These are phyloP conservation scores for Ophiothrix spiculata DNA, from an alignment of 35 echinoderm and acorn worm species.

Conservation along the genomic window DNA sequence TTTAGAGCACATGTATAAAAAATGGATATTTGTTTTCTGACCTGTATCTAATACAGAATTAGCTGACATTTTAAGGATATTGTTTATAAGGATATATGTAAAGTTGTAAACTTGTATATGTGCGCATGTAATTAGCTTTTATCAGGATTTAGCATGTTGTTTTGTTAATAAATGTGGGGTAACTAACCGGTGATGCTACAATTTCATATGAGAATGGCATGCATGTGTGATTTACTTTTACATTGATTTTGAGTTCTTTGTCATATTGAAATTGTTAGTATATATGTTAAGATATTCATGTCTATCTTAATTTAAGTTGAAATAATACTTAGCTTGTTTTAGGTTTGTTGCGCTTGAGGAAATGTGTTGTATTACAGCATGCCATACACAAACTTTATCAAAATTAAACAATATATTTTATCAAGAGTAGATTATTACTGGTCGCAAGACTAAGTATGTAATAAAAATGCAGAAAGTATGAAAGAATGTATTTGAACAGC, in stretches of 20 bases:
- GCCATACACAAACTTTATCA: no score
- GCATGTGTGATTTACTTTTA: neutral
- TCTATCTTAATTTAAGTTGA: neutral
- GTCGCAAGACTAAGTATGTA: no score
- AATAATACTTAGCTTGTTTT: neutral
- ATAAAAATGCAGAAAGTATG: no score
- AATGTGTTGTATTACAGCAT: no score
- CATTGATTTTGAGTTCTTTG: neutral
- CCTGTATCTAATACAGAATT: constrained; percentile 11
- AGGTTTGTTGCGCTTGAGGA: no score
- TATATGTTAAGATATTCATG: neutral
- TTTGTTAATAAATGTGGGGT: neutral
- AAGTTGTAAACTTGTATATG: neutral
- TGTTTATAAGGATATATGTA: neutral
- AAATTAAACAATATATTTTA: no score
- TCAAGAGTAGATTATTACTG: no score
- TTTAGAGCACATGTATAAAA: neutral
- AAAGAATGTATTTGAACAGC: no score
- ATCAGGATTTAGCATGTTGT: neutral
- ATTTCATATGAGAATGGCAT: neutral
- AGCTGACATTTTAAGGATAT: neutral
- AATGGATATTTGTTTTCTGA: neutral
- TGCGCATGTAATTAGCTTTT: neutral
- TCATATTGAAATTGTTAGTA: neutral
- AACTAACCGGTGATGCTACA: neutral